These are phyloP conservation scores for Tinamus guttatus DNA, from an alignment of 2,113 vertebrate genomes.

Conservation along the genomic window DNA sequence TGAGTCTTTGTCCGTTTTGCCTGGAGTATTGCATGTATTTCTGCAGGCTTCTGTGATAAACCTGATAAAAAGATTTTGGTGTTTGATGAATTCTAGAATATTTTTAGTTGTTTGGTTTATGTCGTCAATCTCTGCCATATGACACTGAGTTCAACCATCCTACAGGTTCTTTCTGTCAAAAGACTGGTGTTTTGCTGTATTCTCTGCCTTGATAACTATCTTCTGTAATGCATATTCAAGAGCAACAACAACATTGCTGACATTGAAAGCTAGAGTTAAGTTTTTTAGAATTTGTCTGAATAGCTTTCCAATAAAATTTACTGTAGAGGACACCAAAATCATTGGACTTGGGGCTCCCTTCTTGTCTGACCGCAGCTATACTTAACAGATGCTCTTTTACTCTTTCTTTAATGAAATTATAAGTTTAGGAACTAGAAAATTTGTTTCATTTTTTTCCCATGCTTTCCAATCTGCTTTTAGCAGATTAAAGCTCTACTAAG, in stretches of 20 bases:
- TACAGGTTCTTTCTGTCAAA: neutral
- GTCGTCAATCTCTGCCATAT: neutral
- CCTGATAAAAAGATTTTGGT: neutral
- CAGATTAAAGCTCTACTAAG: slow-evolving; percentile 30
- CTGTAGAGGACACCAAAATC: slow-evolving; percentile 9
- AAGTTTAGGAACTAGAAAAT: slow-evolving; percentile 41
- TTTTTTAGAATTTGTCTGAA: slow-evolving; percentile 28
- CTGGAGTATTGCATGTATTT: neutral
- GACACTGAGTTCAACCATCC: neutral
- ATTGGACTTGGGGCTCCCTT: neutral
- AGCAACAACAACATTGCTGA: neutral
- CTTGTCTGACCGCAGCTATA: neutral
- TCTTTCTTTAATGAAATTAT: slow-evolving; percentile 42
- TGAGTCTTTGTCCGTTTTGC: neutral
- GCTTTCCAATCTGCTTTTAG: slow-evolving; percentile 10
- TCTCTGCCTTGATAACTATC: neutral
- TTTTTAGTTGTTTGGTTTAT: neutral
- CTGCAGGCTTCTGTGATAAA: neutral
- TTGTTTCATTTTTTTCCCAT: neutral
- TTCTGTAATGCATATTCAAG: neutral
- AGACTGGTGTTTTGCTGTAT: neutral
- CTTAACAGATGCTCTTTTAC: neutral
- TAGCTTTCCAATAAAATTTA: neutral
- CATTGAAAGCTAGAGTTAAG: neutral
- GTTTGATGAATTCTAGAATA: neutral